Base-by-base conservation (phyloP, 2,888 invertebrate species). In the Nebria brevicollis region DNA sequence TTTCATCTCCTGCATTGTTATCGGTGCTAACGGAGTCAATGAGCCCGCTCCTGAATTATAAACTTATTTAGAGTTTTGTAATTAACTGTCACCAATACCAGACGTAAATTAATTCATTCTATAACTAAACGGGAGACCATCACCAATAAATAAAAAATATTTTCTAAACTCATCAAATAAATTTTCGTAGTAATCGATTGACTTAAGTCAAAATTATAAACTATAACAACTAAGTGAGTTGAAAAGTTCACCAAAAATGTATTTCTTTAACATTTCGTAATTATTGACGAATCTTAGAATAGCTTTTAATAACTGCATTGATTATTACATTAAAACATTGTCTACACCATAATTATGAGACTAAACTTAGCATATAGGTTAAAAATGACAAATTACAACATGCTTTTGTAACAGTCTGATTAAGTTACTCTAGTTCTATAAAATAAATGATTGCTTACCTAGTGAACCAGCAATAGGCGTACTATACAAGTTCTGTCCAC, bases 1-100 rank as follows among this genome's bases (percentile, higher is more conserved):
- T 91, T 94, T 94, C 91, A 94, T 92, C 89, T 94, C 94, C 90
- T 94, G 94, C 93, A 94, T 93, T 89, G 92, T 93, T 89, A 94
- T 93, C 85, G 94, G 94, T 85, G 94, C 93, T 88, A 94, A 90
- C 85, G 94, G 94, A 86, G 94, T 93, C 89, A 94, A 90, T 84
- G 94, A 92, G 89, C 92, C 91, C 89, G 92, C 89, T 89, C 92
- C 92, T 91, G 85, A 82, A 85, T 86, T 75, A 70, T 34, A 65
- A 66, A 66, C 66, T 73, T 72, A 34, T 54, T 66, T 20, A 73
- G 54, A 73, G 68, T 65, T 66, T 72, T 20, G 10, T 41, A 42
- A 73, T 13, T 7, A 42, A 73, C 26, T 8, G 26, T 41, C 42
- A 73, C 79, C 75, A 74, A n/a, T 66, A 74, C 79, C 74, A 76